These are phyloP conservation scores for Parthenolecanium corni DNA, from an alignment of 2,888 invertebrate genomes.

Conservation along the genomic window DNA sequence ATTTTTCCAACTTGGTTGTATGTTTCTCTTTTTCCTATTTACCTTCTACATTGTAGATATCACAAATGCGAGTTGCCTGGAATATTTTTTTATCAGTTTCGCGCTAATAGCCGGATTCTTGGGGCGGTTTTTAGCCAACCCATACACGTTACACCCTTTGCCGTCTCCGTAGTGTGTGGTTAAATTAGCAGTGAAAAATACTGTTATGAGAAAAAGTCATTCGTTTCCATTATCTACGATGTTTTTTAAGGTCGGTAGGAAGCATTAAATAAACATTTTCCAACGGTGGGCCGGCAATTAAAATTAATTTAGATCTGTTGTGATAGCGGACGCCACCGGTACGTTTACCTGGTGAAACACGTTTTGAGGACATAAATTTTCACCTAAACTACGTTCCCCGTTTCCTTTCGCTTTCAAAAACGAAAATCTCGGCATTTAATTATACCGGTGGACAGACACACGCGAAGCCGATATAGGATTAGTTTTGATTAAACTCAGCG, in stretches of 20 bases:
- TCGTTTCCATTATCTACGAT: conserved; percentile 25
- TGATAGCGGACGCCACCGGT: conserved; percentile 22
- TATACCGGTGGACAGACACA: conserved; percentile 21
- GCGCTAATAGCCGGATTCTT: too few species aligned
- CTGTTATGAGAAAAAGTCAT: conserved; percentile 24
- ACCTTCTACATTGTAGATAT: too few species aligned
- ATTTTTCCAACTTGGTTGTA: too few species aligned
- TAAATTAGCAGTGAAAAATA: conserved; percentile 18
- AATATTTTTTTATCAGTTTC: too few species aligned
- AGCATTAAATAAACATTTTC: conserved; percentile 26
- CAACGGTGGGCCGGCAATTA: conserved; percentile 13
- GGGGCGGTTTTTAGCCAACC: too few species aligned
- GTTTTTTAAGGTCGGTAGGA: conserved; percentile 26
- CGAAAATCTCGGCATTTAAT: conserved; percentile 26
- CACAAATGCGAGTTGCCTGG: too few species aligned
- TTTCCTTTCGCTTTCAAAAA: conserved; percentile 20
- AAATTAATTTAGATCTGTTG: conserved; percentile 25
- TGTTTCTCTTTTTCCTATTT: too few species aligned
- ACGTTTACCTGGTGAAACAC: conserved; percentile 24
- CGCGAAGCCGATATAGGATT: conserved; percentile 21
- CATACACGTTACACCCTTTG: too few species aligned
- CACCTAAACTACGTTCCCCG: conserved; percentile 23
- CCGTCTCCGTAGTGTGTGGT: conserved; percentile 5
- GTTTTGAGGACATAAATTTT: conserved; percentile 24
- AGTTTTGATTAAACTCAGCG: conserved; percentile 18